phyloP scores from a whole-genome alignment of 2,113 vertebrate genomes.

The Lepus americanus region DNA sequence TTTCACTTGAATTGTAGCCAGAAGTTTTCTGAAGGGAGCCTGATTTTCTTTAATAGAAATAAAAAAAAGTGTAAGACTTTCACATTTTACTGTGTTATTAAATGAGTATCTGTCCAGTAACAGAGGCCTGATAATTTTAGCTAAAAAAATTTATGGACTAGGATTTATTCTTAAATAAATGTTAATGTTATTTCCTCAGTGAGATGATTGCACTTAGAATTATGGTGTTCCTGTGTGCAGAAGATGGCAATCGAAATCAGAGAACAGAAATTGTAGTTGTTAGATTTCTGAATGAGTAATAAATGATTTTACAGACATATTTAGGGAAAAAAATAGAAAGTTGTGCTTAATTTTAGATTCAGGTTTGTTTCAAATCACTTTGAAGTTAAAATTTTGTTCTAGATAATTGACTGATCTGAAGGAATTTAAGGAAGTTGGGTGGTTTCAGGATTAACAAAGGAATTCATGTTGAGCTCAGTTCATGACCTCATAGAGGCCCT shows the following conservation, averaged over 20 bases:
- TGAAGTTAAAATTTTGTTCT: constrained; percentile 52
- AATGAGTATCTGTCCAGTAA: not conserved
- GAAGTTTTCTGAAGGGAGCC: not conserved
- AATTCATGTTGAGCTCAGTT: constrained; percentile 66
- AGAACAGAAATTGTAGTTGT: not conserved
- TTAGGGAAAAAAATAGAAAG: not conserved
- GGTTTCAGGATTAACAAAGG: constrained; percentile 62
- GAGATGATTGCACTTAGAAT: not conserved
- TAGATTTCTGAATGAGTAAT: not conserved
- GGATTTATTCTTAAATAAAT: constrained; percentile 4
- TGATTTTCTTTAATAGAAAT: not conserved
- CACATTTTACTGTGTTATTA: not conserved
- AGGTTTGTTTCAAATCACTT: constrained; percentile 31
- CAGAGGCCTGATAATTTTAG: not conserved
- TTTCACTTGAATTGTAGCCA: not conserved
- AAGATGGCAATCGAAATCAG: not conserved
- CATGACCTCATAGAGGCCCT: not conserved
- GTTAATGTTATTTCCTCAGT: not conserved
- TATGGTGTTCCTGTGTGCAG: not conserved
- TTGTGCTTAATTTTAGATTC: constrained; percentile 47
- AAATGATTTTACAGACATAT: not conserved
- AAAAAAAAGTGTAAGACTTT: not conserved
- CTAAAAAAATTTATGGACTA: constrained; percentile 5
- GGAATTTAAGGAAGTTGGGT: constrained; percentile 58
- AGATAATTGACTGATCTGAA: constrained; percentile 45